Base-by-base conservation (phyloP, 2,888 invertebrate genomes). In the Netelia virgata region DNA sequence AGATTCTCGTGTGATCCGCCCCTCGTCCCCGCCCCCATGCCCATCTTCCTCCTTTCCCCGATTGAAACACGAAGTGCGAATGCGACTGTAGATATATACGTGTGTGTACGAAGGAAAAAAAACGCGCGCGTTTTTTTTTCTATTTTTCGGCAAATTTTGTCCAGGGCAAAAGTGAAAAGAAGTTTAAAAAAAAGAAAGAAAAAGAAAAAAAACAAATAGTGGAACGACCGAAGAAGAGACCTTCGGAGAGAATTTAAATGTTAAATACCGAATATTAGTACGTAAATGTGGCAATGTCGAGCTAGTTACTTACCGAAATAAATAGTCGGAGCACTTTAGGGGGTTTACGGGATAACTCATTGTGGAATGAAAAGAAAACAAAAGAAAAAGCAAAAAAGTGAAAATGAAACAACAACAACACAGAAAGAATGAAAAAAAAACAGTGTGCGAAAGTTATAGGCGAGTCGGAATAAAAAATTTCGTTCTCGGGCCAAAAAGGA, bases 221-320 rank as follows among this genome's bases (percentile, higher is more conserved):
- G 41, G 59, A 73, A 16, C 41, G 64, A n/a, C 50, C 47, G 64
- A 66, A 75, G 66, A 68, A 43, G 53, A 9, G 55, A 70, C n/a
- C 50, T 70, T 36, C 43, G 53, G 63, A 61, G 75, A 61, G 20
- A 64, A 72, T 28, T 78, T 66, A 74, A 68, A 55, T 75, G 77
- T 85, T 70, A 55, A 77, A 84, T 86, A 85, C 80, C 87, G 86
- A 84, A 87, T 85, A 70, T 70, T 78, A 85, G 80, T 85, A 73
- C 78, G 69, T 90, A 87, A 90, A 91, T 90, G 92, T 91, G 91
- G 91, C 92, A 91, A 92, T 91, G 90, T 91, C 90, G 90, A 92
- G 90, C 90, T 92, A 92, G 92, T 92, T 92, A 92, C 89, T 92
- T 92, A 91, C 68, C 28, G 28, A 76, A 83, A 84, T 80, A 69